phyloP scores from a whole-genome alignment of 1,140 invertebrate species.

The Idris sp. region DNA sequence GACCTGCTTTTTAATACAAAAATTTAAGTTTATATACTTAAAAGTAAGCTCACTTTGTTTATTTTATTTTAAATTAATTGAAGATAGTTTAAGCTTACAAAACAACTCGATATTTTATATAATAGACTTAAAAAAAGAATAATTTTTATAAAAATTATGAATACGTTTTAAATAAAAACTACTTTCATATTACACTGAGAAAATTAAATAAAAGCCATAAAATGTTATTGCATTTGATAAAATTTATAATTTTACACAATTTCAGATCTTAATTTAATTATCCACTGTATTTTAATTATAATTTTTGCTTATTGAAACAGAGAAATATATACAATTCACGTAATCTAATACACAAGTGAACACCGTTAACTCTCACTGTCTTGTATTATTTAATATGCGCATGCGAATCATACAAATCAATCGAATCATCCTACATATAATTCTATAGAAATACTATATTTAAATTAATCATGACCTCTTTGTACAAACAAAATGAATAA shows the following conservation, averaged over 20 bases:
- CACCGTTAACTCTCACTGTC: conserved; percentile 18
- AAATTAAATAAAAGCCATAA: too few relatives aligned
- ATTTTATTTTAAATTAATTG: conserved; percentile 1
- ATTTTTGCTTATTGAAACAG: conserved; percentile 25
- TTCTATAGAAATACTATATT: conserved; percentile 8
- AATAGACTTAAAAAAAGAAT: too few relatives aligned
- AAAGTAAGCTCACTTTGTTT: neutral
- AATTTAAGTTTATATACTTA: neutral
- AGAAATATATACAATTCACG: conserved; percentile 33
- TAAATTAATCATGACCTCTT: conserved; percentile 34
- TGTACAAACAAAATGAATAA: conserved; percentile 7
- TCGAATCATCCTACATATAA: conserved; percentile 26
- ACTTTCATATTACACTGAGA: too few relatives aligned
- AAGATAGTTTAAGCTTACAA: neutral
- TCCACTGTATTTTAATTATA: conserved; percentile 3
- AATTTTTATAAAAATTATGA: too few relatives aligned
- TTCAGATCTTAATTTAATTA: too few relatives aligned
- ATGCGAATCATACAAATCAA: conserved; percentile 18
- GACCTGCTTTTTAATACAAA: neutral
- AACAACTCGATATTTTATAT: too few relatives aligned
- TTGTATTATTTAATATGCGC: conserved; percentile 27
- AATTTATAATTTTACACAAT: too few relatives aligned
- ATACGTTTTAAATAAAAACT: too few relatives aligned
- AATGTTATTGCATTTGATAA: too few relatives aligned
- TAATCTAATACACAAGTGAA: conserved; percentile 36